Conservation (phyloP, 2,888 invertebrate species). For the Synanthedon myopaeformis region DNA sequence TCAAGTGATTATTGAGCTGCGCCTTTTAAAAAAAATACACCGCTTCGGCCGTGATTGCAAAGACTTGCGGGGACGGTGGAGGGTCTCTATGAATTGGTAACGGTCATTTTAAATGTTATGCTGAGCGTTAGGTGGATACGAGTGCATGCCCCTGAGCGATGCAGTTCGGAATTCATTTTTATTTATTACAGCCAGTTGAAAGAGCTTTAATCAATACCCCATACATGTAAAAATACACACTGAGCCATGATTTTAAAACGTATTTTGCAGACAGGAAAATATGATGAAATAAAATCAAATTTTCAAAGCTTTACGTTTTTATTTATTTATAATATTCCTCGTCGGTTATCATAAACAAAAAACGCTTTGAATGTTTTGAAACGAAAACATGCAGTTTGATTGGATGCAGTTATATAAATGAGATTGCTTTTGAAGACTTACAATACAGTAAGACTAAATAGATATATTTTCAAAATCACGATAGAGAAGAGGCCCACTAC, state of each 20-base stretch:
- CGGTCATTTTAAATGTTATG: slow-evolving; percentile 8
- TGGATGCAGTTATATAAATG: no score
- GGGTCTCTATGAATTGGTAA: slow-evolving; percentile 13
- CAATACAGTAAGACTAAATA: no score
- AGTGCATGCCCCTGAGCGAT: slow-evolving; percentile 40
- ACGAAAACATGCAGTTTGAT: no score
- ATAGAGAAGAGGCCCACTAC: no score
- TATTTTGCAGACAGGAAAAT: no score
- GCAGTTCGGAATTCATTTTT: slow-evolving; percentile 40
- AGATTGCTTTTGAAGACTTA: no score
- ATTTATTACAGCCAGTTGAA: slow-evolving; percentile 36
- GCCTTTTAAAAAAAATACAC: slow-evolving; percentile 12
- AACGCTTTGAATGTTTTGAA: no score
- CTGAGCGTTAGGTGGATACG: slow-evolving; percentile 21
- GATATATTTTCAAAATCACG: no score
- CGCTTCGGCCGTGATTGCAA: slow-evolving; percentile 11
- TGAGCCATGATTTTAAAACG: slow-evolving; percentile 21
- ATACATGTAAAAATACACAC: slow-evolving; percentile 25
- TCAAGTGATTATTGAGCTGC: slow-evolving; percentile 20
- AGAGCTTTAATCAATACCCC: slow-evolving; percentile 50
- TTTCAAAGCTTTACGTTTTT: no score
- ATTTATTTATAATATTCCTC: no score
- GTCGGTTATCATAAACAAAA: no score
- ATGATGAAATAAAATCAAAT: no score
- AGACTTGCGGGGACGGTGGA: slow-evolving; percentile 7